Conservation (phyloP, 2,888 invertebrate genomes). For the Leuctra nigra region DNA sequence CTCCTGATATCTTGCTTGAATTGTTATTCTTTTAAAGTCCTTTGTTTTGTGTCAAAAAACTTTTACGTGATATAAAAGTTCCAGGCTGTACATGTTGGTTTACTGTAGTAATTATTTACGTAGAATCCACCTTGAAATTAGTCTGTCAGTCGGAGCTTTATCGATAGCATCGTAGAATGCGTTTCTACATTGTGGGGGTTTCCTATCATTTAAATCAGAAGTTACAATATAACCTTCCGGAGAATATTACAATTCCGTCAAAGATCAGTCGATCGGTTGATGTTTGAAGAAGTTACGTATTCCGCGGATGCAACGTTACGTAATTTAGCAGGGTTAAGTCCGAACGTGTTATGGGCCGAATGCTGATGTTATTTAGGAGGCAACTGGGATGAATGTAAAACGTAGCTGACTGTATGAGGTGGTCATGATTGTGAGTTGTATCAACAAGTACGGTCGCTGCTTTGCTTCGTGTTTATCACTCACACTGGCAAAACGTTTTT, state of each 20-base stretch:
- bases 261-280: neutral
- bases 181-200: slow-evolving; percentile 2
- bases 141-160: slow-evolving; percentile 1
- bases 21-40: neutral
- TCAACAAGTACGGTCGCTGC: slow-evolving; percentile 23
- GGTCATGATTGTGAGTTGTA: too few species aligned
- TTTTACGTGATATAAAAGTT: neutral
- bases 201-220: neutral
- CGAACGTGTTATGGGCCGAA: slow-evolving; percentile 18
- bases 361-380: slow-evolving; percentile 18
- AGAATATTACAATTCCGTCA: neutral
- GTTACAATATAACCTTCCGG: neutral
- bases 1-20: too few species aligned
- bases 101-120: slow-evolving; percentile 29
- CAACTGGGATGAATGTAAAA: slow-evolving; percentile 26
- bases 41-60: slow-evolving; percentile 7
- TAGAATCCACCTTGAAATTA: slow-evolving; percentile 8
- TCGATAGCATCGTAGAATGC: neutral
- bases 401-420: slow-evolving; percentile 27
- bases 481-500: slow-evolving; percentile 27
- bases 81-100: slow-evolving; percentile 20
- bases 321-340: neutral
- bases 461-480: slow-evolving; percentile 25
- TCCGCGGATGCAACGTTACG: neutral
- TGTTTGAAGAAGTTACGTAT: neutral